Conservation (phyloP, 2,113 vertebrate species). For the Cephalopholis sonnerati region DNA sequence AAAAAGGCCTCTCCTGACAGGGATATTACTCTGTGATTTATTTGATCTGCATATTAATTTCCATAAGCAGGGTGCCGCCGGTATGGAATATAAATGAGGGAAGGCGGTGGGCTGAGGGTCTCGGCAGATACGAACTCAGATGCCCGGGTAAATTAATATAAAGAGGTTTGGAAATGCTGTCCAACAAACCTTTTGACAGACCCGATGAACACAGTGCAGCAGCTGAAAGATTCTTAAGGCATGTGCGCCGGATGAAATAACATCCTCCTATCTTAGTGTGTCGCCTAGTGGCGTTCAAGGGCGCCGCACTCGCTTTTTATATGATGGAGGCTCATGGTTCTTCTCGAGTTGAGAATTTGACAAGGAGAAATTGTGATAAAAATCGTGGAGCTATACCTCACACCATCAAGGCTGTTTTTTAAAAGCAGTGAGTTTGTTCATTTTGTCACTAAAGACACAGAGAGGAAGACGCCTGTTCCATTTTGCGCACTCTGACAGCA, state of each 20-base stretch:
- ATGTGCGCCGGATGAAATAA: constrained; percentile 34
- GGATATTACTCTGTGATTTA: constrained; percentile 55
- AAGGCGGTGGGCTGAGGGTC: neutral
- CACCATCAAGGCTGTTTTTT: neutral
- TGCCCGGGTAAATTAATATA: constrained; percentile 10
- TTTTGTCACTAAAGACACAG: neutral
- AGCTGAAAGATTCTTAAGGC: constrained; percentile 15
- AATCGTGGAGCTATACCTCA: neutral
- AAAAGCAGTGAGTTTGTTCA: neutral
- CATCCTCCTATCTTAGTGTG: constrained; percentile 26
- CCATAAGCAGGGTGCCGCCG: neutral
- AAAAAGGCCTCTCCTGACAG: constrained; percentile 16
- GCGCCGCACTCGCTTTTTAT: neutral
- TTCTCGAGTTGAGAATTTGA: neutral
- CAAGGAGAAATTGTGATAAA: neutral
- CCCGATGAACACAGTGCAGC: constrained; percentile 19
- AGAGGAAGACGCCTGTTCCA: neutral
- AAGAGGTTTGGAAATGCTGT: constrained; percentile 28
- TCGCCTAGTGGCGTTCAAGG: constrained; percentile 46
- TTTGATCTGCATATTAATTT: constrained; percentile 55
- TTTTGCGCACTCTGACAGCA: constrained; percentile 31
- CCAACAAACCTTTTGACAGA: constrained; percentile 23
- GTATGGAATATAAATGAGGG: constrained; percentile 37
- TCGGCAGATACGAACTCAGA: neutral
- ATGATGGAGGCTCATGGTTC: neutral